Conservation (phyloP, 2,888 invertebrate genomes). For the Campoletis raptor region DNA sequence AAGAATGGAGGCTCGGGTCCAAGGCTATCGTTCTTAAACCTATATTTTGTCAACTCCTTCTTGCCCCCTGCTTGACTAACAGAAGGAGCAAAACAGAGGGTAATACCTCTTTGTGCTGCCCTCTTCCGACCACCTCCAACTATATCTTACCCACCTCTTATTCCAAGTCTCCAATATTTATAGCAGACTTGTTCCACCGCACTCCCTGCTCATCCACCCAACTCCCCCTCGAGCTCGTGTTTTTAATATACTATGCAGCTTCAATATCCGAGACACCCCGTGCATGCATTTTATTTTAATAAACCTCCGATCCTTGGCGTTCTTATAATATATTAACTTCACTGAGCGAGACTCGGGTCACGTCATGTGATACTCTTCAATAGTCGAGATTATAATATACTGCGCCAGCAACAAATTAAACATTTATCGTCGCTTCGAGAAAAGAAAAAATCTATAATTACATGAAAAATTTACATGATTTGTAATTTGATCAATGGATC, state of each 20-base stretch:
- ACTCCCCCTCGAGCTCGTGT: slow-evolving; percentile 1
- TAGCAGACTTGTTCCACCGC: slow-evolving; percentile 48
- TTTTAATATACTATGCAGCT: slow-evolving; percentile 50
- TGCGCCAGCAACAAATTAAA: not conserved
- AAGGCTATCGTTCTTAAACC: slow-evolving; percentile 55
- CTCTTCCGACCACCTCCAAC: not conserved
- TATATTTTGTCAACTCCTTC: slow-evolving; percentile 62
- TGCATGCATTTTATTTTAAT: slow-evolving; percentile 58
- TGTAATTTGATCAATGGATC: not conserved
- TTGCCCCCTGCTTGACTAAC: not conserved
- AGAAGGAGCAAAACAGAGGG: slow-evolving; percentile 5
- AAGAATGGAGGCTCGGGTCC: slow-evolving; percentile 55
- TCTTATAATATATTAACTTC: slow-evolving; percentile 42
- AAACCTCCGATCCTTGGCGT: slow-evolving; percentile 22
- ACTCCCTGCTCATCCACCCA: slow-evolving; percentile 10
- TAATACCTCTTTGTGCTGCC: slow-evolving; percentile 1
- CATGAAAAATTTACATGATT: not conserved
- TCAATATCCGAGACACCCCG: slow-evolving; percentile 56
- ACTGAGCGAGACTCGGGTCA: not conserved
- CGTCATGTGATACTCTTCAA: slow-evolving; percentile 4
- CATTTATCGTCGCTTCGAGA: not conserved
- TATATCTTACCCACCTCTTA: not conserved
- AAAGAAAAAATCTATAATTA: not conserved
- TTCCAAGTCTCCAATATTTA: slow-evolving; percentile 61
- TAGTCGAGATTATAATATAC: not conserved